Evolutionary conservation across 1,140 invertebrate genomes (phyloP), one percentile per base, ranked within the genome.

Genomic region (Papilio xuthus): DNA sequence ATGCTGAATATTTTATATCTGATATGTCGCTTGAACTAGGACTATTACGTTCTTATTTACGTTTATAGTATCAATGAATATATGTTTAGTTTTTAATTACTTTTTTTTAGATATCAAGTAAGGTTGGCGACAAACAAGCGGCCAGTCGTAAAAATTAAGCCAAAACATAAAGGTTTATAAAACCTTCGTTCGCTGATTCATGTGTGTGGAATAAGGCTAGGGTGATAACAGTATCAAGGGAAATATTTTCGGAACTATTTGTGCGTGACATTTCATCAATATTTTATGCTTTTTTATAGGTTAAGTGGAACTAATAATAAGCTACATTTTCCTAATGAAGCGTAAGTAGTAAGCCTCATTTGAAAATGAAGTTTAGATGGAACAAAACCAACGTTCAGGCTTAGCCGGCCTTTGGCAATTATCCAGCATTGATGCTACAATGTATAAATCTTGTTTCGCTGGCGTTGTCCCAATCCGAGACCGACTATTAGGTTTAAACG

Each of bases 401-500:
- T 72, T 47, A 6, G 32, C 20, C 41, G 70, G 37, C 47, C 72
- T 50, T 41, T 74, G 72, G 72, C 72, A 74, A 74, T 74, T 74
- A 56, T 74, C 72, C 72, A 74, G 47, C 47, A 74, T 74, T 56
- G 72, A 74, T 37, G 72, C 56, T 74, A n/a, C 37, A 42, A 47
- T 26, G 23, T 28, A 32, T 74, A 74, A 74, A 74, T 74, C 72
- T 74, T 13, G 47, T 44, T 44, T 23, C 47, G 72, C 37, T 74
- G 72, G 72, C 72, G 47, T 50, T 53, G 72, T 37, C 23, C 72
- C 72, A 74, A 74, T 74, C 72, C 23, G 23, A 74, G 18, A 47
- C 47, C 23, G 71, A 50, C 72, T 53, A 53, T 74, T 74, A 56
- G 47, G 56, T 56, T 74, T 74, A 74, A 74, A 56, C 72, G 72